phyloP scores from a whole-genome alignment of 2,797 vertebrate species.

The Cyclopterus lumpus region DNA sequence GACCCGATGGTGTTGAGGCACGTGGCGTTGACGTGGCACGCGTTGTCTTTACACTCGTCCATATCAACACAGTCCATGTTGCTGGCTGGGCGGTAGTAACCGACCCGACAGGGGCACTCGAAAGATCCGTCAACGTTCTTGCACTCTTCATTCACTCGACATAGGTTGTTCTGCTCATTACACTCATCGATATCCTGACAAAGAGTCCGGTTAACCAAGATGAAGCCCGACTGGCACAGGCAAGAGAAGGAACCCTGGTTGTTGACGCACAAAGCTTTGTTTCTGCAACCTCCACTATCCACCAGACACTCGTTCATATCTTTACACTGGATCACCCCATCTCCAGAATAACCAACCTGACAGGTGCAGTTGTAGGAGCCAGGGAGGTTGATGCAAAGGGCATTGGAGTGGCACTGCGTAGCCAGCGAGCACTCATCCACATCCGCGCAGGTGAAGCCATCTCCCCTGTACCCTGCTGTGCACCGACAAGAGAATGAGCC shows the following conservation, averaged over 20 bases:
- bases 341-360: constrained; percentile 80
- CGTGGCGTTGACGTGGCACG: constrained; percentile 82
- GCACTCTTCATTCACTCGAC: constrained; percentile 81
- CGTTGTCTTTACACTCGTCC: constrained; percentile 82
- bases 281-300: constrained; percentile 84
- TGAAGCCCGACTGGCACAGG: constrained; percentile 77
- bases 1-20: constrained; percentile 85
- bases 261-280: constrained; percentile 82
- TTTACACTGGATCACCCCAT: constrained; percentile 77
- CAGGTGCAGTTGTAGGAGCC: constrained; percentile 86
- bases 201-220: constrained; percentile 78
- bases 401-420: constrained; percentile 78
- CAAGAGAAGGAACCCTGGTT: constrained; percentile 84
- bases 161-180: constrained; percentile 57
- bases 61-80: constrained; percentile 79
- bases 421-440: constrained; percentile 80
- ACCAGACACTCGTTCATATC: constrained; percentile 86
- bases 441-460: constrained; percentile 83
- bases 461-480: constrained; percentile 78
- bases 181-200: constrained; percentile 88
- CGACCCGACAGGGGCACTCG: constrained; percentile 79
- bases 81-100: constrained; percentile 76
- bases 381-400: constrained; percentile 80
- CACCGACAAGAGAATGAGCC: constrained; percentile 84
- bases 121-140: constrained; percentile 82